These are phyloP conservation scores for Thymelicus lineola DNA, from an alignment of 2,888 invertebrate genomes.

Conservation along the genomic window DNA sequence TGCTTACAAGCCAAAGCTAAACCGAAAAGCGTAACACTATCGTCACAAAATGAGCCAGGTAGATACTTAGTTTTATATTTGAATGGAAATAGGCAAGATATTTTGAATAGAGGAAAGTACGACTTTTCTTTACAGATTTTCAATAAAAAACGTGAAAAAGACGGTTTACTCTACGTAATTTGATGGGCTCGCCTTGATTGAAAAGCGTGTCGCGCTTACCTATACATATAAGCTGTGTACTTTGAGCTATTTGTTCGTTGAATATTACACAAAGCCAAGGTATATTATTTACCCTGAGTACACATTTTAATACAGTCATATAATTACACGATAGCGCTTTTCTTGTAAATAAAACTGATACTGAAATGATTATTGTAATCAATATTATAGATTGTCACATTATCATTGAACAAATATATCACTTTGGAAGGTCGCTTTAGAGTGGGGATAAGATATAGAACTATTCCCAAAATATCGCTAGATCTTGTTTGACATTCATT, in stretches of 20 bases:
- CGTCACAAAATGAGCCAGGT: background rate
- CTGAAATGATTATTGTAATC: too few relatives aligned
- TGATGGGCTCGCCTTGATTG: conserved; percentile 22
- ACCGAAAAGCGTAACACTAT: conserved; percentile 1
- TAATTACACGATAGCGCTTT: too few relatives aligned
- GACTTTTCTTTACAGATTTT: conserved; percentile 21
- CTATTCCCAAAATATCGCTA: too few relatives aligned
- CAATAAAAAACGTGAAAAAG: conserved; percentile 27
- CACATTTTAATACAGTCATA: too few relatives aligned
- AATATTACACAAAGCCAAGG: background rate
- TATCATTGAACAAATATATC: too few relatives aligned
- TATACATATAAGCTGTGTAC: background rate
- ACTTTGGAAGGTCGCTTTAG: too few relatives aligned
- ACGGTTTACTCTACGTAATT: conserved; percentile 21
- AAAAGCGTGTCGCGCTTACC: conserved; percentile 19
- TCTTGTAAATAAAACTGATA: too few relatives aligned
- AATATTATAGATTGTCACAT: too few relatives aligned
- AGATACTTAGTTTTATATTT: conserved; percentile 11
- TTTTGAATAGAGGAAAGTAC: conserved; percentile 3
- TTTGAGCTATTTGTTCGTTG: background rate
- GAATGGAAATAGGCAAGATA: conserved; percentile 9
- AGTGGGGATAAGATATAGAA: too few relatives aligned
- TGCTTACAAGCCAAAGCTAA: conserved; percentile 5
- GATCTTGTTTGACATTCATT: too few relatives aligned
- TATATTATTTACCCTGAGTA: background rate